phyloP scores from a whole-genome alignment of 2,113 vertebrate species.

The Engystomops pustulosus region DNA sequence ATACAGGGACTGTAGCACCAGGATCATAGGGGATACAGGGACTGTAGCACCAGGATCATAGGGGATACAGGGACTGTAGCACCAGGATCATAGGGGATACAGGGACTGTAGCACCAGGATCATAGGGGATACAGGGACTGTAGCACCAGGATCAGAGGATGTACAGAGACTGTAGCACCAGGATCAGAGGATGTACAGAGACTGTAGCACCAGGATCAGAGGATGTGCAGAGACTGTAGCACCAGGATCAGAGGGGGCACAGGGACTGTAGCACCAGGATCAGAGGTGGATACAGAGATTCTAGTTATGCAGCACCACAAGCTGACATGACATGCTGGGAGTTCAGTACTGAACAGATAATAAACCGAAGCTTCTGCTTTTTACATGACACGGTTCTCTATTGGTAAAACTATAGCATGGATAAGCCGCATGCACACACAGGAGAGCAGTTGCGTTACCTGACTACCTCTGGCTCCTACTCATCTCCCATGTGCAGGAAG shows the following conservation, averaged over 20 bases:
- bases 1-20: not conserved
- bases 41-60: not conserved
- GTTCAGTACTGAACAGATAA: not conserved
- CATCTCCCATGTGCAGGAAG: slow-evolving; percentile 46
- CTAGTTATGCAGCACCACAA: not conserved
- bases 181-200: not conserved
- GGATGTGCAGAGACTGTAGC: not conserved
- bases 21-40: not conserved
- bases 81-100: not conserved
- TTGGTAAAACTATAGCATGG: too few species aligned
- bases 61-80: not conserved
- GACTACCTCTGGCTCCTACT: not conserved
- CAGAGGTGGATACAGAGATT: not conserved
- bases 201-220: not conserved
- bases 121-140: not conserved
- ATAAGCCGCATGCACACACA: not conserved
- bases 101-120: not conserved
- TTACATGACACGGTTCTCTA: not conserved
- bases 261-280: not conserved
- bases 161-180: not conserved
- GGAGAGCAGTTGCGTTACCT: slow-evolving; percentile 2
- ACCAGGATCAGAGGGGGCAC: not conserved
- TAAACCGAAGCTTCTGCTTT: not conserved
- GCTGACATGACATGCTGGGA: not conserved
- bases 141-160: not conserved